Conservation (phyloP, 2,888 invertebrate species). For the Nemotelus nigrinus region DNA sequence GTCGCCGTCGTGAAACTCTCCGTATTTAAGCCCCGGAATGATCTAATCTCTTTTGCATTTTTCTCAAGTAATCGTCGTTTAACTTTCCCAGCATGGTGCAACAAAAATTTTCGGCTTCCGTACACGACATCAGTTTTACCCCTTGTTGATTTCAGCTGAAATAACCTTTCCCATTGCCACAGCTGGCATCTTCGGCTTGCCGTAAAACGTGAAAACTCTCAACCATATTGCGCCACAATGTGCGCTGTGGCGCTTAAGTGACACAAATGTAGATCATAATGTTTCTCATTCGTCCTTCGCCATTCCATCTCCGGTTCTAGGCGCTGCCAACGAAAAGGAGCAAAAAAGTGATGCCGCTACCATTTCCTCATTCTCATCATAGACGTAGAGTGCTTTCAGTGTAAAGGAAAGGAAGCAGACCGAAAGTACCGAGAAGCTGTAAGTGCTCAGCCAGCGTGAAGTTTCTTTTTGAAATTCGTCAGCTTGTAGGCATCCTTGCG, state of each 20-base stretch:
- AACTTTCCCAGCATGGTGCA: conserved; percentile 31
- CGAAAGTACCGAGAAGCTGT: no score
- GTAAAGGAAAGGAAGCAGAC: no score
- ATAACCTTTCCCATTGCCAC: not conserved
- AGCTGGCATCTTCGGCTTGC: not conserved
- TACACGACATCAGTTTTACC: conserved; percentile 9
- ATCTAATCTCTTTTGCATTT: conserved; percentile 7
- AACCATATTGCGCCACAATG: not conserved
- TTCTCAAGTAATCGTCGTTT: conserved; percentile 31
- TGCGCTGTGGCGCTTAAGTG: conserved; percentile 22
- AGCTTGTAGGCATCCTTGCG: conserved; percentile 6
- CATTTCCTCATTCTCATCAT: no score
- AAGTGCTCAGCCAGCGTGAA: not conserved
- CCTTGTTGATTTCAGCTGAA: conserved; percentile 17
- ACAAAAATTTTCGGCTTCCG: conserved; percentile 2
- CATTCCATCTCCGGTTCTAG: not conserved
- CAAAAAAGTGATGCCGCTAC: no score
- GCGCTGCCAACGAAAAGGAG: no score
- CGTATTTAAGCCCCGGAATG: not conserved
- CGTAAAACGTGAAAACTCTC: not conserved
- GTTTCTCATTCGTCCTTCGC: conserved; percentile 7
- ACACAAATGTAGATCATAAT: conserved; percentile 28
- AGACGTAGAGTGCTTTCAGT: no score
- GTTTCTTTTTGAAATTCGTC: not conserved
- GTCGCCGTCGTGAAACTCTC: not conserved